A percentile compares a stretch with the other conserved stretches of the same genome.
Conservation (phyloP, 2,113 vertebrate species). For the Enhydra lutris region DNA sequence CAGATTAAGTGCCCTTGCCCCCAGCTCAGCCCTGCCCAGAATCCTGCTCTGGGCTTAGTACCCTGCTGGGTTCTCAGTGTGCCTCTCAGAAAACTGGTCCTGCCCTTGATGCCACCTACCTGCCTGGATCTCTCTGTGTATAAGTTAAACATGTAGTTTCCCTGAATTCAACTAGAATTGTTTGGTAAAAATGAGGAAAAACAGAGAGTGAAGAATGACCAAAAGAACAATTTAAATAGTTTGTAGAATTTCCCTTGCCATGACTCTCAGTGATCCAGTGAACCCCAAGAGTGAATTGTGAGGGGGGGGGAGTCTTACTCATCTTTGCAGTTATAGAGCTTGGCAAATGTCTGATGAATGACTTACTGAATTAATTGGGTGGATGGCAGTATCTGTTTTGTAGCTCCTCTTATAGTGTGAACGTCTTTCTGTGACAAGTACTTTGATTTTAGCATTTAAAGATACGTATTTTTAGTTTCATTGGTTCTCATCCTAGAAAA, state of each 20-base stretch:
- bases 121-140: background rate
- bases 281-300: background rate
- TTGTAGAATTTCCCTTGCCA: slow-evolving; percentile 5
- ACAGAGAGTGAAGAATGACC: background rate
- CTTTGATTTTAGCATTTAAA: slow-evolving; percentile 37
- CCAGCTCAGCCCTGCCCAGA: background rate
- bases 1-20: background rate
- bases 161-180: background rate
- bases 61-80: background rate
- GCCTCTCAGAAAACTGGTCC: background rate
- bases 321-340: background rate
- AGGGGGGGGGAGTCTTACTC: background rate
- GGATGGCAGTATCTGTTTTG: background rate
- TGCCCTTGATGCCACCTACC: background rate
- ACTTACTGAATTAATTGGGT: background rate
- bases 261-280: background rate
- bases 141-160: background rate
- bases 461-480: slow-evolving; percentile 13
- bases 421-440: slow-evolving; percentile 19
- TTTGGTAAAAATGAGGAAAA: background rate
- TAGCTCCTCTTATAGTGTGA: background rate
- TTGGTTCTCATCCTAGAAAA: slow-evolving; percentile 14
- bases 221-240: slow-evolving; percentile 9
- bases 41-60: background rate
- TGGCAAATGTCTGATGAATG: slow-evolving; percentile 7